Conservation (phyloP, 2,113 vertebrate genomes). For the Urocitellus parryii region DNA sequence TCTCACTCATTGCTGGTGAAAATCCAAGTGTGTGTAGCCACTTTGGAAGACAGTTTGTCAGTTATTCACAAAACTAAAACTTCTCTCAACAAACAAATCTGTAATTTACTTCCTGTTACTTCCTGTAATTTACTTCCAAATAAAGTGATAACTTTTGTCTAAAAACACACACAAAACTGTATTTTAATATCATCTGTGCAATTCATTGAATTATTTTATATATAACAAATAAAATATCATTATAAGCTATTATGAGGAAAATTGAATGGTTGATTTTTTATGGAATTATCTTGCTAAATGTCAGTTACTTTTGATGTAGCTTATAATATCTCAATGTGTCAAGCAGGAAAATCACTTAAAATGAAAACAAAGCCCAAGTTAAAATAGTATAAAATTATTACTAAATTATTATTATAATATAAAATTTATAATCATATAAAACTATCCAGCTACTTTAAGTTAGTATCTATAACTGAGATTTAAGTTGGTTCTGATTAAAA, state of each 20-base stretch:
- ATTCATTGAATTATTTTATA: neutral
- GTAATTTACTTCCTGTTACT: no score
- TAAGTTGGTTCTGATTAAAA: slow-evolving; percentile 45
- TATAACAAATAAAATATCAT: neutral
- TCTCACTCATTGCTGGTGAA: neutral
- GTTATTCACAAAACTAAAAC: neutral
- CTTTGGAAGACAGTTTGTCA: neutral
- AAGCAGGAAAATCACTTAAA: neutral
- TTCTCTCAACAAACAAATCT: neutral
- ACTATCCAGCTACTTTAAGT: neutral
- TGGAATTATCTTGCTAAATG: neutral
- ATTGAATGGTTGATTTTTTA: neutral
- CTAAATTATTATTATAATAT: neutral
- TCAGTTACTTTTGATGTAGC: neutral
- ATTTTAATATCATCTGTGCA: neutral
- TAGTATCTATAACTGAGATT: neutral
- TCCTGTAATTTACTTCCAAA: neutral
- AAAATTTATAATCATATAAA: no score
- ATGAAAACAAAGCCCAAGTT: neutral
- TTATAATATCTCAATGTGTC: neutral
- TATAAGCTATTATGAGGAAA: neutral
- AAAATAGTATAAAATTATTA: neutral
- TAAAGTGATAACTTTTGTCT: neutral
- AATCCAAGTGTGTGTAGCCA: neutral
- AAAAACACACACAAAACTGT: neutral